Conservation (phyloP, 2,888 invertebrate species). For the Hybos culiciformis region DNA sequence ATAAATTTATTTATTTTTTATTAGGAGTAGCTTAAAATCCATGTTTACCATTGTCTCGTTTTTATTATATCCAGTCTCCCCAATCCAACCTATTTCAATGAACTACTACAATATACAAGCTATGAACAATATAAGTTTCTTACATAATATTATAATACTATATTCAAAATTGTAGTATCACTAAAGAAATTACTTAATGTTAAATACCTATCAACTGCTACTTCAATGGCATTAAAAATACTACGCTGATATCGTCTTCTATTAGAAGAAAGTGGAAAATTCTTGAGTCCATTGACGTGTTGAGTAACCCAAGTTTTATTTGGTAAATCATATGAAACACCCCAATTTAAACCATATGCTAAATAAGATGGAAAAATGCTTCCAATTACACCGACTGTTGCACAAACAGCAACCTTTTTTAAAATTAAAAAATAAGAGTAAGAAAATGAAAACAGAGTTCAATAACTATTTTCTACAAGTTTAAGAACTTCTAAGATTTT, state of each 20-base stretch:
- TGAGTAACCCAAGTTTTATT: conserved; percentile 40
- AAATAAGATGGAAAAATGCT: conserved; percentile 44
- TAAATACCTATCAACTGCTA: conserved; percentile 53
- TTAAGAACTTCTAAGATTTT: background rate
- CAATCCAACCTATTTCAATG: no score
- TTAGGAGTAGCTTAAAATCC: no score
- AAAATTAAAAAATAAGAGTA: conserved; percentile 6
- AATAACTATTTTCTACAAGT: no score
- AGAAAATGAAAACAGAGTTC: background rate
- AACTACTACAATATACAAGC: no score
- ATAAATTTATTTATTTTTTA: no score
- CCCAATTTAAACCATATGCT: conserved; percentile 55
- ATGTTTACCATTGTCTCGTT: no score
- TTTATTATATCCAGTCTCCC: no score
- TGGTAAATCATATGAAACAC: conserved; percentile 50
- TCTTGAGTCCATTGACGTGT: conserved; percentile 26
- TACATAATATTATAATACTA: background rate
- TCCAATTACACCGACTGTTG: conserved; percentile 45
- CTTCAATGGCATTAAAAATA: conserved; percentile 26
- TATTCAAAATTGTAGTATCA: background rate
- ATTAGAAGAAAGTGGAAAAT: conserved; percentile 29
- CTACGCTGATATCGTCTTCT: conserved; percentile 36
- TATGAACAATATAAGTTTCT: background rate
- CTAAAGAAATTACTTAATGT: background rate
- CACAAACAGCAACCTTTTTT: conserved; percentile 41